phyloP scores from a whole-genome alignment of 2,113 vertebrate species.

The Isichthys henryi region DNA sequence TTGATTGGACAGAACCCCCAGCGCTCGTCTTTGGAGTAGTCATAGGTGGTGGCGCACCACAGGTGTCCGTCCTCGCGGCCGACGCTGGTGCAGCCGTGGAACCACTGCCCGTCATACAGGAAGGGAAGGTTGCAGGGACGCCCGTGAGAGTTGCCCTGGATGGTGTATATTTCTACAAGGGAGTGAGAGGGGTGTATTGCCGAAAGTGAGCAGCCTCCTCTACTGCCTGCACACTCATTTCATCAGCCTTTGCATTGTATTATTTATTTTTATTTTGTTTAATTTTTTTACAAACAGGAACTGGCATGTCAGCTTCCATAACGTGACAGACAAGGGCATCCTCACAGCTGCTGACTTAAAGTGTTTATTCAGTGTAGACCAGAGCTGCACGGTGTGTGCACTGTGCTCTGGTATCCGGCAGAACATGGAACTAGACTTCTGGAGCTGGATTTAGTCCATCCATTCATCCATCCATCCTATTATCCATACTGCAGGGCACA shows the following conservation, averaged over 20 bases:
- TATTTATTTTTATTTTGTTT: neutral
- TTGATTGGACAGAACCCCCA: constrained; percentile 98
- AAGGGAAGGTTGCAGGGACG: constrained; percentile 91
- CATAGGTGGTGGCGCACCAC: constrained; percentile 91
- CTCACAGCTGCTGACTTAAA: neutral
- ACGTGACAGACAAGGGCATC: neutral
- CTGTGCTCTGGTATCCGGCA: neutral
- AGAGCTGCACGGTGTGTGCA: neutral
- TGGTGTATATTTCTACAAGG: constrained; percentile 84
- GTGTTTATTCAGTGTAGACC: neutral
- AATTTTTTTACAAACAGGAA: neutral
- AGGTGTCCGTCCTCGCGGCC: constrained; percentile 88
- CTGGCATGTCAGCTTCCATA: neutral
- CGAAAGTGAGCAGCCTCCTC: neutral
- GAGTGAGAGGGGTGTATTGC: neutral
- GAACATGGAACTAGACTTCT: neutral
- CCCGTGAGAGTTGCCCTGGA: constrained; percentile 91
- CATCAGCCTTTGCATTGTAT: neutral
- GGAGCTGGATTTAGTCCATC: neutral
- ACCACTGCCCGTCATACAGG: constrained; percentile 90
- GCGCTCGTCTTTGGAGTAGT: constrained; percentile 84
- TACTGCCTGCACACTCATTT: neutral
- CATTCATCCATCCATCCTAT: neutral
- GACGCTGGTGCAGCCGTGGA: constrained; percentile 80
- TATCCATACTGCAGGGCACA: neutral